Evolutionary conservation across 1,140 invertebrate species (phyloP), one percentile per base, ranked within the genome.

Genomic region (Wiebesia pumilae): DNA sequence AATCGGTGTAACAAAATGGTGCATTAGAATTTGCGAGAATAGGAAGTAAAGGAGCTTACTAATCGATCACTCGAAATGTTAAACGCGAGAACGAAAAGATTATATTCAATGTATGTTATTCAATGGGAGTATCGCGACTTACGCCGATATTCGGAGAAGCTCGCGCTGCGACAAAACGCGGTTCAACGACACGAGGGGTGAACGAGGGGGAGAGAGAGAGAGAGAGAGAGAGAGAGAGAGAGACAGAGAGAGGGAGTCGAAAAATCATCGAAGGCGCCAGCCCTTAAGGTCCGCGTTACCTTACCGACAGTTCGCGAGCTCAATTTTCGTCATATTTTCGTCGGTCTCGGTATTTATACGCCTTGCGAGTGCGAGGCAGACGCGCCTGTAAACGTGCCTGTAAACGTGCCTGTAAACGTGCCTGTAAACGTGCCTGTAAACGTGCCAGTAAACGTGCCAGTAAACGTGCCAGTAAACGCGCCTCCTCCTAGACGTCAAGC

Each of bases 161-260:
- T 38, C 38, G 65, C 9, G 69, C 19, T 73, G 71, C 38, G 40
- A 75, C 71, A 43, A 79, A 79, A 79, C n/a, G 47, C 12, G 51
- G 83, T 84, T 84, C 83, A 84, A 84, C 83, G 83, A 84, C 81
- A 30, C n/a, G 14, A 21, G 1, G 65, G 33, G 14, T 9, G 16
- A n/a, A n/a, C 30, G 69, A 33, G 24, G 19, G 35, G 1, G 62
- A 27, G 35, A 19, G 3, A 33, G 67, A 69, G 67, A 24, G 2
- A 69, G 69, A 73, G 33, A 73, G 69, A 73, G 69, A 73, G 69
- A 51, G 75, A 77, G 40, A 77, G 75, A 40, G 73, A 47, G 38
- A 75, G 71, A 38, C 35, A 75, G 21, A 75, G 40, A 75, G 40
- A 43, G 73, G 27, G 38, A 43, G 73, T 12, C 40, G 3, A 35